Evolutionary conservation across 2,797 vertebrate species (phyloP), one percentile per base, ranked within the genome.

Genomic region (Falco columbarius): DNA sequence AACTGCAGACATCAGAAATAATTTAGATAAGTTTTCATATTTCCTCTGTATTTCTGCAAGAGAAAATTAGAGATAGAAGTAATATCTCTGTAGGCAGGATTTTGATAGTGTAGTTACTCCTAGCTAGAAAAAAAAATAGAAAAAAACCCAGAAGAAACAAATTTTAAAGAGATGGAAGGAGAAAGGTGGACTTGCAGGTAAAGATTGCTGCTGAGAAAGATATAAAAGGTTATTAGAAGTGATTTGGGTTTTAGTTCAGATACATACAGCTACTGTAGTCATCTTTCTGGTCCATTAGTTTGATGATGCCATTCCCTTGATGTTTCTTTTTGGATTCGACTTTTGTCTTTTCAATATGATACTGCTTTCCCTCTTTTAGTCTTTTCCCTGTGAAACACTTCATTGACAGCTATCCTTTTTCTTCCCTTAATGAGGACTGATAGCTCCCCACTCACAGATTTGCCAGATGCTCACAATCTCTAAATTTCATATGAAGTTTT

Each of bases 401-500:
- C 10, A 29, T 58, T 87, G 55, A 85, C 77, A 80, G 34, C 13
- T 51, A 54, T 72, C 26, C 3, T 61, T 76, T 80, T 61, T 89
- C 51, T 80, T 84, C 34, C 36, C 21, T 80, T 90, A 88, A 82
- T 46, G 29, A 90, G 72, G 59, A 87, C 77, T 58, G 63, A 94
- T 54, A 85, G 17, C 10, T 91, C 87, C 87, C 72, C 30, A 76
- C 56, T 89, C 79, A 82, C 30, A 92, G 80, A 87, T 85, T 38
- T 95, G 32, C 74, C 84, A 94, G 84, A 68, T 95, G 74, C 19
- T 83, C 49, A 93, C 61, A 89, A 66, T 86, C 86, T 91, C 38
- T 58, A 79, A 79, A 56, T 79, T 95, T 49, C 77, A 61, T 61
- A 46, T 49, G 40, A 73, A 90, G 6, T 3, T 42, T 92, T 88